Evolutionary conservation across 2,113 vertebrate genomes (phyloP), one percentile per base, ranked within the genome.

Genomic region (Malurus elegans): DNA sequence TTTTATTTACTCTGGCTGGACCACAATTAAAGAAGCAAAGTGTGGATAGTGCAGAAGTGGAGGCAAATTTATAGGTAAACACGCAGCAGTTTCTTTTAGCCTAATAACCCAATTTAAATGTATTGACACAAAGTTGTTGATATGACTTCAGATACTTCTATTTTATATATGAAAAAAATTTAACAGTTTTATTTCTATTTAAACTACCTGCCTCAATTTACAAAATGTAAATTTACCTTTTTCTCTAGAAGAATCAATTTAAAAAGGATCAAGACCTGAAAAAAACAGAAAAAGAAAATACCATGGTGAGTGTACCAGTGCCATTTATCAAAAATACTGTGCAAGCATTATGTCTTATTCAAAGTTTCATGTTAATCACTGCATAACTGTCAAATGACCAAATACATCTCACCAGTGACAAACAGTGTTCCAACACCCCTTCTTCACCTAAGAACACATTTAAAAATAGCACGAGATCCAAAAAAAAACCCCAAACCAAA

Each of bases 181-280:
- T 58, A 84, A 32, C 10, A 57, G 18, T 12, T 28, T 24, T 23
- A 75, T 38, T 76, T 73, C 64, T 65, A 58, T 24, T 71, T 78
- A 34, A 60, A 51, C 79, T 69, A 69, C 69, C 44, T 64, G 28
- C 48, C n/a, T 75, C 71, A 71, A 54, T n/a, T 60, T 92, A 87
- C 18, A 71, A 70, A 67, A 86, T 2, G 5, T 38, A 38, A 38
- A 38, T 38, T 96, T 95, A 99, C 99, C 98, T 99, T 99, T 98
- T 99, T 99, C 96, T 99, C 99, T 89, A 99, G 98, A 96, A 99
- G 98, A 96, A 99, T 99, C 58, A 99, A 95, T 92, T 99, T 99
- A 97, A 99, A 99, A 69, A 99, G 98, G 88, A 99, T 98, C 86
- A 99, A 98, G 93, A 99, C 98, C 99, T 99, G 78, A 14, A 50